Conservation (phyloP, 2,797 vertebrate genomes). For the Heteromormyrus szaboi region DNA sequence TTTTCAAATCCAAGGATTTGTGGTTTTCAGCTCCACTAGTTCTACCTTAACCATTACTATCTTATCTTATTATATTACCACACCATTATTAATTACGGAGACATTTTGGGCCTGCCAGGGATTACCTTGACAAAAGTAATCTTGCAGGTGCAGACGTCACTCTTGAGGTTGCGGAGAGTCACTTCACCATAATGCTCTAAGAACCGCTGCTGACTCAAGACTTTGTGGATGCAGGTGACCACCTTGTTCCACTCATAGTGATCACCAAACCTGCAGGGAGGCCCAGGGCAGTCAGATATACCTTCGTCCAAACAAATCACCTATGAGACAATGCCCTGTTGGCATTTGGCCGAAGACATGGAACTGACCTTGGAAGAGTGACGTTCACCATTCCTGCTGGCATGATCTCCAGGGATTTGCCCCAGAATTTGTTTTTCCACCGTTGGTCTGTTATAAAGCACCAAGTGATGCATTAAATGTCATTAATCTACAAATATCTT, state of each 20-base stretch:
- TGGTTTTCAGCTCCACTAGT: not conserved
- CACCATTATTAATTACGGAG: not conserved
- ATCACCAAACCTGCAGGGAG: constrained; percentile 71
- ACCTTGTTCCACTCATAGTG: constrained; percentile 98
- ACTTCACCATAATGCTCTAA: constrained; percentile 91
- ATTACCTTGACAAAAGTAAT: constrained; percentile 88
- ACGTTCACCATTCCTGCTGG: constrained; percentile 85
- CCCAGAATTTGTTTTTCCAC: constrained; percentile 98
- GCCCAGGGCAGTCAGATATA: not conserved
- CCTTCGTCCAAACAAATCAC: not conserved
- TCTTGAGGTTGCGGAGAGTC: constrained; percentile 76
- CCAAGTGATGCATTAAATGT: constrained; percentile 3
- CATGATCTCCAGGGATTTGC: constrained; percentile 88
- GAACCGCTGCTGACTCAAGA: constrained; percentile 87
- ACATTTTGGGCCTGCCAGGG: not conserved
- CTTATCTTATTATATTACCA: not conserved
- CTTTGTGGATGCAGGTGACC: constrained; percentile 89
- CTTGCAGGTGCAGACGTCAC: constrained; percentile 78
- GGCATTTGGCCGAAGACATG: not conserved
- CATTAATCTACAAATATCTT: not conserved
- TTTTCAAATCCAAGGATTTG: not conserved
- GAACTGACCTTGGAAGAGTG: constrained; percentile 71
- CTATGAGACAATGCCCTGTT: not conserved
- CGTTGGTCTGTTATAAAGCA: constrained; percentile 71
- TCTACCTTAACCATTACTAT: not conserved